phyloP scores from a whole-genome alignment of 1,140 invertebrate species.

The Lasaia peninsularis region DNA sequence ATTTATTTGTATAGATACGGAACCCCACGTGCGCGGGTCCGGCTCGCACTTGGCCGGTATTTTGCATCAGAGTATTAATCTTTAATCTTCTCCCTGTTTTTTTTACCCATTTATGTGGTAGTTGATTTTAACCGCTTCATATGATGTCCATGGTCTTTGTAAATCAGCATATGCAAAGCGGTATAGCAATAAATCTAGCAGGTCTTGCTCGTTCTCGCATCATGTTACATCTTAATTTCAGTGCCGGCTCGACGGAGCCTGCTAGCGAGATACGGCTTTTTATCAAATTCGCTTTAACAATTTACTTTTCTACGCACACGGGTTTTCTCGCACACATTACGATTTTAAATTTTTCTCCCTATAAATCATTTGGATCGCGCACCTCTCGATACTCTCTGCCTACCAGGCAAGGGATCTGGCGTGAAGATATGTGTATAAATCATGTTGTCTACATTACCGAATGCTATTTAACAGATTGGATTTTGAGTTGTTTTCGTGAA shows the following conservation, averaged over 20 bases:
- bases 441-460: too few relatives aligned
- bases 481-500: too few relatives aligned
- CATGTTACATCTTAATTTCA: conserved; percentile 80
- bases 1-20: too few relatives aligned
- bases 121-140: conserved; percentile 32
- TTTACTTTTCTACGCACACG: conserved; percentile 52
- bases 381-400: too few relatives aligned
- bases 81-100: not conserved
- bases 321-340: too few relatives aligned
- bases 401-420: too few relatives aligned
- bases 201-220: conserved; percentile 78
- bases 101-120: not conserved
- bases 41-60: too few relatives aligned
- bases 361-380: too few relatives aligned
- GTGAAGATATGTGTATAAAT: too few relatives aligned
- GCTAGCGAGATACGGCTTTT: conserved; percentile 71
- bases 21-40: too few relatives aligned
- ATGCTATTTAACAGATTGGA: too few relatives aligned
- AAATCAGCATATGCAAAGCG: conserved; percentile 80
- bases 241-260: conserved; percentile 68
- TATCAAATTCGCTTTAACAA: conserved; percentile 74
- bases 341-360: too few relatives aligned
- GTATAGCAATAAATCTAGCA: conserved; percentile 78
- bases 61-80: not conserved
- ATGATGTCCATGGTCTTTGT: conserved; percentile 60